A percentile compares a stretch with the other conserved stretches of the same genome.
phyloP scores from a whole-genome alignment of 2,797 vertebrate genomes.

The Oreortyx pictus region DNA sequence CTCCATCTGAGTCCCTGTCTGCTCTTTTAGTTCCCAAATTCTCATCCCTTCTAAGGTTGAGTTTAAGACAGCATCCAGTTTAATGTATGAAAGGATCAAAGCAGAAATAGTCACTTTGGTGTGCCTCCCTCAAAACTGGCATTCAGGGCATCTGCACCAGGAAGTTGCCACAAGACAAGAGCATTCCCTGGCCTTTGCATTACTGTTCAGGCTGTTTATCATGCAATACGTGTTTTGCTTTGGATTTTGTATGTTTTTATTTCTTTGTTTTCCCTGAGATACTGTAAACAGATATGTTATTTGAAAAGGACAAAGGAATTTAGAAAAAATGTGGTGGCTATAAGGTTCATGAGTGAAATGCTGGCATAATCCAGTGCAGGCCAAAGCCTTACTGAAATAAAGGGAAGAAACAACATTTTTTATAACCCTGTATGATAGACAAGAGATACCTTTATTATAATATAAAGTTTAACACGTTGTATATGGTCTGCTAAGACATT shows the following conservation, averaged over 20 bases:
- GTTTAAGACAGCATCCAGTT: background rate
- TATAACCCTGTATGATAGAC: background rate
- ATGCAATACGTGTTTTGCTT: background rate
- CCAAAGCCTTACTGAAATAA: background rate
- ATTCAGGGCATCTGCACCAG: background rate
- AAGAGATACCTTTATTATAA: background rate
- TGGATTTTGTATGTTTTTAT: background rate
- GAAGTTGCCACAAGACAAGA: background rate
- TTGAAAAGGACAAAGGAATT: background rate
- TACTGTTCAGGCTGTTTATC: background rate
- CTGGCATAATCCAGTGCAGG: background rate
- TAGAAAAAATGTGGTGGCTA: background rate
- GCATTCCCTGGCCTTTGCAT: background rate
- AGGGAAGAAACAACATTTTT: background rate
- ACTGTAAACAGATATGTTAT: background rate
- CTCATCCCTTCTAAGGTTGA: background rate
- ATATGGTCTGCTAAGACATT: fast-evolving
- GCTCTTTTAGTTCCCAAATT: background rate
- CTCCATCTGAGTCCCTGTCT: background rate
- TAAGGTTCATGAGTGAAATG: background rate
- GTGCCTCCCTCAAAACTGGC: background rate
- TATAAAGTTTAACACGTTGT: background rate
- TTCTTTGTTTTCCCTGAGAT: background rate
- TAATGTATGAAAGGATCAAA: constrained; percentile 12
- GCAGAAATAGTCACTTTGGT: background rate